Percentiles rank a stretch among this genome's conserved stretches.
These are phyloP conservation scores for Scrobipalpa atriplicella DNA, from an alignment of 2,888 invertebrate genomes.

Conservation along the genomic window DNA sequence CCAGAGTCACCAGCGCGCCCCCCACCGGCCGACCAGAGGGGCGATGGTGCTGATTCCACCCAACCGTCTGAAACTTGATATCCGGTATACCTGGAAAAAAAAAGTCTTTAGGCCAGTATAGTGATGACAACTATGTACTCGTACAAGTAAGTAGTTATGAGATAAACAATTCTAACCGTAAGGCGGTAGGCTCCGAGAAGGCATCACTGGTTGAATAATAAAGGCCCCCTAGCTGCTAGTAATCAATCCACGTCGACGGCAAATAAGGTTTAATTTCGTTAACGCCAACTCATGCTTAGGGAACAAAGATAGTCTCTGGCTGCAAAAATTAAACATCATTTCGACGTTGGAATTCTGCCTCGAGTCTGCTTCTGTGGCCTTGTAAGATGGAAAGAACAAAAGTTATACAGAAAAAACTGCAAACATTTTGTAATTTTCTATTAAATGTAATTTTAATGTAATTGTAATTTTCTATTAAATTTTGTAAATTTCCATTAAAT, in stretches of 20 bases:
- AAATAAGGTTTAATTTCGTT: conserved; percentile 28
- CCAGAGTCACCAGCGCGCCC: conserved; percentile 90
- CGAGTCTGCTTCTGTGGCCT: neutral
- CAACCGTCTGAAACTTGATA: conserved; percentile 90
- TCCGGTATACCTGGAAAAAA: conserved; percentile 85
- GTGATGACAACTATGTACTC: too few species aligned
- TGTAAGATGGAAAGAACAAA: neutral
- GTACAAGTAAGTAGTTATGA: neutral
- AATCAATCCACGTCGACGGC: conserved; percentile 15
- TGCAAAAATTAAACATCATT: neutral
- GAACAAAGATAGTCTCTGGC: neutral
- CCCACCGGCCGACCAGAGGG: conserved; percentile 91
- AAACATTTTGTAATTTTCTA: too few species aligned
- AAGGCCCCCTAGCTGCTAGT: neutral
- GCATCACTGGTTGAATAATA: too few species aligned
- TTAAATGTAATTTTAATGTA: too few species aligned
- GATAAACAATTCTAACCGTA: too few species aligned
- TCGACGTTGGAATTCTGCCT: neutral
- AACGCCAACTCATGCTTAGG: conserved; percentile 24
- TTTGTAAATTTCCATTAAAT: too few species aligned
- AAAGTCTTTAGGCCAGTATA: too few species aligned
- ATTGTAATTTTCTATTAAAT: too few species aligned
- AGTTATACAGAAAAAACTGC: too few species aligned
- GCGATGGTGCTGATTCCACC: conserved; percentile 92
- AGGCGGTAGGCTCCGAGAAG: too few species aligned